Evolutionary conservation across 2,888 invertebrate species (phyloP).

Genomic region (Fragum whitleyi): DNA sequence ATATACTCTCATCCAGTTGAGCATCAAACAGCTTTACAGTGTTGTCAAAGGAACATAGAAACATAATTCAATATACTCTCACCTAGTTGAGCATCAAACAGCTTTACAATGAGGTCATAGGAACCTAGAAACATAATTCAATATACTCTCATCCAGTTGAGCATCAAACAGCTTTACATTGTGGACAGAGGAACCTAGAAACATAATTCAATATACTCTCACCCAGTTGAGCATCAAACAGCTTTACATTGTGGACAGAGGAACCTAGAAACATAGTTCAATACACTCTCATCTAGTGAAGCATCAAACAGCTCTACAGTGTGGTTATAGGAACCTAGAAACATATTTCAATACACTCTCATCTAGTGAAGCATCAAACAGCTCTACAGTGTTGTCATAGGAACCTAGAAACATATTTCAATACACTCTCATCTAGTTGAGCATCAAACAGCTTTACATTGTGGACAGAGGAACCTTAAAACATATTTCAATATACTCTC

Average conservation of each 20-base stretch:
- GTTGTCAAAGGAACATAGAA: slow-evolving; percentile 19
- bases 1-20: not conserved
- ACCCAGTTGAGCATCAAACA: not conserved
- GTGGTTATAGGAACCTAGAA: slow-evolving; percentile 92
- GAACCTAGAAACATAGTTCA: slow-evolving; percentile 84
- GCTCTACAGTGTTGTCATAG: too few relatives aligned
- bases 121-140: slow-evolving; percentile 84
- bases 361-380: too few relatives aligned
- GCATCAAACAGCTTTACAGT: slow-evolving; percentile 17
- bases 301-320: slow-evolving; percentile 95
- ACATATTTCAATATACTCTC: not conserved
- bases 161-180: slow-evolving; percentile 95
- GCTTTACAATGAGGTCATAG: too few relatives aligned
- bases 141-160: slow-evolving; percentile 89
- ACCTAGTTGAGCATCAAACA: not conserved
- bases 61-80: too few relatives aligned
- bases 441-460: too few relatives aligned
- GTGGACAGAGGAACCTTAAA: too few relatives aligned
- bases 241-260: not conserved
- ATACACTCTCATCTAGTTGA: too few relatives aligned
- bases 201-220: not conserved
- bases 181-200: slow-evolving; percentile 92
- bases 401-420: too few relatives aligned
- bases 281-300: slow-evolving; percentile 89
- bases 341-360: too few relatives aligned